Percentiles rank a stretch among this genome's conserved stretches.
Conservation (phyloP, 2,888 invertebrate species). For the Nomada lathburiana region DNA sequence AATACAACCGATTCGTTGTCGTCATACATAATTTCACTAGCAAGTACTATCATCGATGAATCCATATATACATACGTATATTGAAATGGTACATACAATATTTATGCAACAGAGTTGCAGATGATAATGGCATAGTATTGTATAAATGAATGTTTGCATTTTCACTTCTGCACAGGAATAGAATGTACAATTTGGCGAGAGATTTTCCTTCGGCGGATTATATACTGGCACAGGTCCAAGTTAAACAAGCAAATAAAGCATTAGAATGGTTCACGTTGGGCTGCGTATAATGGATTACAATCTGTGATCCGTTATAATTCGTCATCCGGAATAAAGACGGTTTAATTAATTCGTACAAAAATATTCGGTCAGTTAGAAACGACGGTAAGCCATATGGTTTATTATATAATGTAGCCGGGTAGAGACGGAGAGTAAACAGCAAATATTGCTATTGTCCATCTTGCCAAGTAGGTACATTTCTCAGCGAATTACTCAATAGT, state of each 20-base stretch:
- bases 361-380: not conserved
- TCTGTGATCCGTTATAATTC: slow-evolving; percentile 53
- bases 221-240: slow-evolving; percentile 54
- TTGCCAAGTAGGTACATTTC: slow-evolving; percentile 3
- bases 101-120: not conserved
- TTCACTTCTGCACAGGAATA: slow-evolving; percentile 54
- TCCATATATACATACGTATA: not conserved
- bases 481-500: slow-evolving; percentile 8
- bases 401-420: not conserved
- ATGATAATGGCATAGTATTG: slow-evolving; percentile 14
- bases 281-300: slow-evolving; percentile 60
- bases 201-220: slow-evolving; percentile 53
- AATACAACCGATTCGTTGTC: not conserved
- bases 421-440: not conserved
- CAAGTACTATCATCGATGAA: not conserved
- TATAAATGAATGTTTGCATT: slow-evolving; percentile 56
- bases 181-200: slow-evolving; percentile 55
- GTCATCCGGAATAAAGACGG: slow-evolving; percentile 15
- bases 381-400: not conserved
- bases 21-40: not conserved
- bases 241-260: slow-evolving; percentile 61
- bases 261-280: slow-evolving; percentile 53
- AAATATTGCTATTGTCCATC: not conserved
- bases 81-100: not conserved
- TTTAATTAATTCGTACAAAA: slow-evolving; percentile 34